phyloP scores from a whole-genome alignment of 2,797 vertebrate genomes.

The Characodon lateralis region DNA sequence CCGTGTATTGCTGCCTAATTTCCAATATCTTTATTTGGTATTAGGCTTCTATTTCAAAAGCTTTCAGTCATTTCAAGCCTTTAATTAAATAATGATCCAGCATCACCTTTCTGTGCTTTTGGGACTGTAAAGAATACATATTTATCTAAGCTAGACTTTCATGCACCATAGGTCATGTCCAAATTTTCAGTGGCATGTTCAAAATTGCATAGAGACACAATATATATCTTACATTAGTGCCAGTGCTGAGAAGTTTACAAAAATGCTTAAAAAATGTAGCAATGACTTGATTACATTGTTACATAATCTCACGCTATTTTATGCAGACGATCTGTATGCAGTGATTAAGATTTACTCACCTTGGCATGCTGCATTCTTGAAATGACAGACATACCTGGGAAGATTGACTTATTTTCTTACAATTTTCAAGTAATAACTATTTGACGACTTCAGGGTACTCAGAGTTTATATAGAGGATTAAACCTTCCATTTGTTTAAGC shows the following conservation, averaged over 20 bases:
- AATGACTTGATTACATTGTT: too few relatives aligned
- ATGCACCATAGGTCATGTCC: too few relatives aligned
- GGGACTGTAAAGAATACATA: too few relatives aligned
- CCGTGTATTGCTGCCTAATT: background rate
- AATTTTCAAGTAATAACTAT: background rate
- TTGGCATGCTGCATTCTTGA: background rate
- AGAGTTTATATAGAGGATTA: background rate
- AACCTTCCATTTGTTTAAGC: background rate
- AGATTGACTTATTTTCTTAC: background rate
- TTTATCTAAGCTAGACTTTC: background rate
- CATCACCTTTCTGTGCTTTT: too few relatives aligned
- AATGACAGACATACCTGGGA: background rate
- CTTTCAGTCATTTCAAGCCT: too few relatives aligned
- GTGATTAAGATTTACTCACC: background rate
- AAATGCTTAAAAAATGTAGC: background rate
- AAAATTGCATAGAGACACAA: background rate
- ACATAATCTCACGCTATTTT: background rate
- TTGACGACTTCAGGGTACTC: background rate
- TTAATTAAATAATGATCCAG: background rate
- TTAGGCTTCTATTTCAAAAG: background rate
- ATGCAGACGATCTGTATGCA: background rate
- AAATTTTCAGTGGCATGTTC: background rate
- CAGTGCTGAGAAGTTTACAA: background rate
- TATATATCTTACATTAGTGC: background rate
- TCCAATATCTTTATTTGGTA: background rate